Evolutionary conservation across 2,797 vertebrate genomes (phyloP).

Genomic region (Microcaecilia unicolor): DNA sequence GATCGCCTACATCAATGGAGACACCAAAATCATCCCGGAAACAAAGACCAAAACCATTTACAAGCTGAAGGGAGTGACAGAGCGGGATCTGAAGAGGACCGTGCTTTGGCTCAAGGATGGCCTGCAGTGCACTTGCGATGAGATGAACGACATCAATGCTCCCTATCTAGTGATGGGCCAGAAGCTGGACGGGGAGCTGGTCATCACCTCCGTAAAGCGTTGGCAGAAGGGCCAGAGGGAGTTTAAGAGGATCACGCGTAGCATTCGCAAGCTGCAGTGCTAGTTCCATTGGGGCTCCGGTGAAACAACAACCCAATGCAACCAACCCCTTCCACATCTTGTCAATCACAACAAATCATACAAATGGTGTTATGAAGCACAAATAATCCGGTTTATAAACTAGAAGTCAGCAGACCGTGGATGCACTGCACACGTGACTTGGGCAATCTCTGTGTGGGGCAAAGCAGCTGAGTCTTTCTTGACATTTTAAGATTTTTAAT

Average conservation of each 20-base stretch:
- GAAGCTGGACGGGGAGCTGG: constrained; percentile 84
- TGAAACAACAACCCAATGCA: background rate
- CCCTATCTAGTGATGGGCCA: constrained; percentile 97
- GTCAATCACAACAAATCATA: background rate
- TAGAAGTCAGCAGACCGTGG: constrained; percentile 2
- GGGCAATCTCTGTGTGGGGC: too few species aligned
- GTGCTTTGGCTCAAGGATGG: constrained; percentile 91
- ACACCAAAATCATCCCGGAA: constrained; percentile 93
- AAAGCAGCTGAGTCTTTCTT: constrained; percentile 12
- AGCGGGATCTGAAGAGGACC: constrained; percentile 81
- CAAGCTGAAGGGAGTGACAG: constrained; percentile 86
- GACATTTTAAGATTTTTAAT: too few species aligned
- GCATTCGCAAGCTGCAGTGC: constrained; percentile 93
- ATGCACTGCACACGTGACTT: constrained; percentile 15
- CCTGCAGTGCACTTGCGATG: constrained; percentile 88
- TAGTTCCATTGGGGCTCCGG: constrained; percentile 40
- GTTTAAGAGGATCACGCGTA: constrained; percentile 92
- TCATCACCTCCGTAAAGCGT: constrained; percentile 93
- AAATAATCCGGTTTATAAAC: too few species aligned
- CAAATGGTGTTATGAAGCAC: constrained; percentile 7
- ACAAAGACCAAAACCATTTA: constrained; percentile 95
- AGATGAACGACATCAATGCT: constrained; percentile 93
- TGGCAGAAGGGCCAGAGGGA: constrained; percentile 93
- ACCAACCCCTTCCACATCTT: background rate
- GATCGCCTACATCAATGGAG: constrained; percentile 92